Conservation (phyloP, 2,888 invertebrate genomes). For the Carabus problematicus region DNA sequence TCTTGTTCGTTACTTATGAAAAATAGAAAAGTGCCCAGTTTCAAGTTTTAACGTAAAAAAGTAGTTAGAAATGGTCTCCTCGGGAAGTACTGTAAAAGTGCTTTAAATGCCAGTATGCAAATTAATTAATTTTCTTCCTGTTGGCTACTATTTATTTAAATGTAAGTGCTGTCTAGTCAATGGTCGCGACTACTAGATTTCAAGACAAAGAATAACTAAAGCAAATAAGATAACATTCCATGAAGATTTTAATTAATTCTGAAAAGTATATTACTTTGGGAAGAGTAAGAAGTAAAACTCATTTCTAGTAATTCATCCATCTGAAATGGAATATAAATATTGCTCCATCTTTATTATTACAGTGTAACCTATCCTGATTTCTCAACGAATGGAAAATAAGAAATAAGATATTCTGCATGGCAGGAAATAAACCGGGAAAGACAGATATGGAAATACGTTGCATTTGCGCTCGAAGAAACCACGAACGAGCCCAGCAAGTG, state of each 20-base stretch:
- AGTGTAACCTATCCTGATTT: slow-evolving; percentile 25
- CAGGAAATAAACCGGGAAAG: slow-evolving; percentile 30
- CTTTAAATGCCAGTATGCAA: too few species aligned
- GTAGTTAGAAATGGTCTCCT: slow-evolving; percentile 6
- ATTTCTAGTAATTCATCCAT: background rate
- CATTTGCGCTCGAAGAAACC: slow-evolving; percentile 17
- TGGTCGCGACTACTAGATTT: too few species aligned
- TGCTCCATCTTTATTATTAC: slow-evolving; percentile 28
- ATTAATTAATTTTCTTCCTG: too few species aligned
- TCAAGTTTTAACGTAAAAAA: background rate
- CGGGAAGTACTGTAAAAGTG: background rate
- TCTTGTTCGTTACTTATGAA: slow-evolving; percentile 32
- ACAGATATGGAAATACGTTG: slow-evolving; percentile 34
- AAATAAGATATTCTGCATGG: slow-evolving; percentile 23
- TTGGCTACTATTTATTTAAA: too few species aligned
- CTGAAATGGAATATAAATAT: slow-evolving; percentile 30
- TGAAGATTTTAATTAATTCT: too few species aligned
- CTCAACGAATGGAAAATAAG: slow-evolving; percentile 31
- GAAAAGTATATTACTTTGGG: too few species aligned
- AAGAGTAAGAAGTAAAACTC: too few species aligned
- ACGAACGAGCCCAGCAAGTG: slow-evolving; percentile 25
- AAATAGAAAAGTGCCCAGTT: slow-evolving; percentile 31
- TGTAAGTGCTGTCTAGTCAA: too few species aligned
- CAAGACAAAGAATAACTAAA: too few species aligned
- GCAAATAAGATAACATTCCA: too few species aligned